These are phyloP conservation scores for Zaprionus africanus DNA, from an alignment of 1,140 invertebrate species.

Conservation along the genomic window DNA sequence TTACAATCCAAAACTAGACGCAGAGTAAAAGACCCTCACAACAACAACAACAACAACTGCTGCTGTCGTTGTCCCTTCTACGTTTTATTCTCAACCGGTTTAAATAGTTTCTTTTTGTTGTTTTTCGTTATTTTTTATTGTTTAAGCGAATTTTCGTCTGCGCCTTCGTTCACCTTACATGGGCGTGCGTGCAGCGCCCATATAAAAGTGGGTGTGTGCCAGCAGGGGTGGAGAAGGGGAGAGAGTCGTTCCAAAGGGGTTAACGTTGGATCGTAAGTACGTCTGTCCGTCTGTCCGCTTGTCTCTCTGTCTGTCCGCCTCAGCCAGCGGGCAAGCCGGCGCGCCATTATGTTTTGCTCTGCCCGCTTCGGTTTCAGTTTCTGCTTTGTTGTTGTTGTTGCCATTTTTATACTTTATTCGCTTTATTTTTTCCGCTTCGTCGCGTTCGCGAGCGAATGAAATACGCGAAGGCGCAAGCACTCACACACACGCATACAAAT, in stretches of 20 bases:
- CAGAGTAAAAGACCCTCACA: conserved; percentile 15
- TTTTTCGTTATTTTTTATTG: conserved; percentile 72
- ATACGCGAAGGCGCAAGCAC: conserved; percentile 62
- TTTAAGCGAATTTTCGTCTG: conserved; percentile 75
- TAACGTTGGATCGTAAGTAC: conserved; percentile 14
- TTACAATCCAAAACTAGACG: conserved; percentile 72
- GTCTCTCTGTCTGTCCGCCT: neutral
- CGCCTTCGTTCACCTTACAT: conserved; percentile 48
- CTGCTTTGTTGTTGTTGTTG: conserved; percentile 69
- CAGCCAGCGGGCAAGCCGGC: conserved; percentile 50
- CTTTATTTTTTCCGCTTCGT: conserved; percentile 83
- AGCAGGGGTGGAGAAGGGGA: neutral
- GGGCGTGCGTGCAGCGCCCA: conserved; percentile 66
- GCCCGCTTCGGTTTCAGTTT: conserved; percentile 63
- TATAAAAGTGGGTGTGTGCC: conserved; percentile 47
- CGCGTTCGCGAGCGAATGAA: conserved; percentile 79
- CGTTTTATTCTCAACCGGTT: conserved; percentile 60
- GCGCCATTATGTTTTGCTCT: conserved; percentile 72
- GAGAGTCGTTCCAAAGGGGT: neutral
- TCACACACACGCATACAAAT: conserved; percentile 28
- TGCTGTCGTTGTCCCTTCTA: conserved; percentile 48
- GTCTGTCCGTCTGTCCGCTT: neutral
- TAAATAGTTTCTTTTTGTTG: conserved; percentile 19
- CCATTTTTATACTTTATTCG: conserved; percentile 83
- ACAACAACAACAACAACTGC: conserved; percentile 13